These are phyloP conservation scores for Sinocyclocheilus grahami DNA, from an alignment of 2,113 vertebrate species.

Conservation along the genomic window DNA sequence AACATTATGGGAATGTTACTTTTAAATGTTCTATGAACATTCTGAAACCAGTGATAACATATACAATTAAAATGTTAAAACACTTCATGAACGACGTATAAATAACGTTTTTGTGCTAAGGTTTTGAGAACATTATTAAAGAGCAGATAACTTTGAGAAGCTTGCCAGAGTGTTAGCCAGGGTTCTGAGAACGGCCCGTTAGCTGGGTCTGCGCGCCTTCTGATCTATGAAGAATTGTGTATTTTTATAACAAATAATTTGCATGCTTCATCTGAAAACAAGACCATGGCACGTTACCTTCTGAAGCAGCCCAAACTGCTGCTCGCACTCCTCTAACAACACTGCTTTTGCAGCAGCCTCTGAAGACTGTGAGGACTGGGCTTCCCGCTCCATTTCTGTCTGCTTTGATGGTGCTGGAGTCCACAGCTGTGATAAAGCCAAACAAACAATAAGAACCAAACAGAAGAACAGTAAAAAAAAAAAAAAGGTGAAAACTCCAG, in stretches of 20 bases:
- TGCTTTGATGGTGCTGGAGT: background rate
- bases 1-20: too few species aligned
- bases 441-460: background rate
- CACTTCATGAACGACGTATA: too few species aligned
- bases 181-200: background rate
- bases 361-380: background rate
- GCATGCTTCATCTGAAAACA: background rate
- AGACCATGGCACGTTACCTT: constrained; percentile 39
- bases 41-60: background rate
- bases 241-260: background rate
- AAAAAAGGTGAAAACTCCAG: background rate
- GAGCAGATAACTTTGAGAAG: background rate
- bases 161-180: too few species aligned
- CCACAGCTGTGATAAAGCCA: background rate
- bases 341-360: constrained; percentile 58
- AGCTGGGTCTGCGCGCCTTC: background rate
- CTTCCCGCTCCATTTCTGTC: constrained; percentile 38
- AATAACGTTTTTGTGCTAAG: background rate
- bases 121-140: background rate
- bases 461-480: background rate
- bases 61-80: background rate
- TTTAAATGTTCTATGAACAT: too few species aligned
- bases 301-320: constrained; percentile 71
- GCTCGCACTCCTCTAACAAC: constrained; percentile 69
- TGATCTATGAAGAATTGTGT: background rate